Percentiles rank a stretch among this genome's conserved stretches.
phyloP scores from a whole-genome alignment of 2,888 invertebrate species.

The Phrixothrix hirtus region DNA sequence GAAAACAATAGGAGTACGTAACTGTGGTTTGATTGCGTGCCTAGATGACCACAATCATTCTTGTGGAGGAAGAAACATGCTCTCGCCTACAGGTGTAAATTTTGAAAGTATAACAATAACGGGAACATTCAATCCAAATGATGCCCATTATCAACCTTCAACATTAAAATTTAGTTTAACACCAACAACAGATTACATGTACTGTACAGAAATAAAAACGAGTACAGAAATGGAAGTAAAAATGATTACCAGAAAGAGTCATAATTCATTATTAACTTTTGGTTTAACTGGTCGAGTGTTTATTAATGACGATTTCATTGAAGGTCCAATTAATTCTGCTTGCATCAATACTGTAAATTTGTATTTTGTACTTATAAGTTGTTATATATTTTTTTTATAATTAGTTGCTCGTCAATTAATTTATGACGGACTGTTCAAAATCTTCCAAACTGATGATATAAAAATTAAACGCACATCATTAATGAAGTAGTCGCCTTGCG shows the following conservation, averaged over 20 bases:
- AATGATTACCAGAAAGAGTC: constrained; percentile 26
- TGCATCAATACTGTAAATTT: background rate
- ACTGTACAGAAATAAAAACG: constrained; percentile 26
- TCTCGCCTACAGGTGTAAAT: constrained; percentile 5
- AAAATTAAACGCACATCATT: no score
- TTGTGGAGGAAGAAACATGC: constrained; percentile 29
- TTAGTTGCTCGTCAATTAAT: no score
- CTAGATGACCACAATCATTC: constrained; percentile 23
- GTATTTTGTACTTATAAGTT: background rate
- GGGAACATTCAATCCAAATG: constrained; percentile 17
- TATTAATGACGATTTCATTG: constrained; percentile 22
- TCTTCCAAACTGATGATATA: no score
- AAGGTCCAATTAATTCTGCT: constrained; percentile 8
- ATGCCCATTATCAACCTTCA: constrained; percentile 33
- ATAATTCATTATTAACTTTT: constrained; percentile 33
- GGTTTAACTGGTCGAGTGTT: constrained; percentile 37
- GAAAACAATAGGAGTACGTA: constrained; percentile 31
- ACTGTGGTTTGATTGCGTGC: constrained; percentile 37
- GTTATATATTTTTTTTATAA: background rate
- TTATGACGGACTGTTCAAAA: no score
- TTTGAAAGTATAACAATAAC: constrained; percentile 29
- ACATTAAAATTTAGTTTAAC: constrained; percentile 33
- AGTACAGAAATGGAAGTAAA: constrained; percentile 18
- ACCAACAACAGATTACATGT: constrained; percentile 35
- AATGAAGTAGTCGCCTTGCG: no score